Conservation (phyloP, 1,140 invertebrate genomes). For the Rhopalosiphum maidis region DNA sequence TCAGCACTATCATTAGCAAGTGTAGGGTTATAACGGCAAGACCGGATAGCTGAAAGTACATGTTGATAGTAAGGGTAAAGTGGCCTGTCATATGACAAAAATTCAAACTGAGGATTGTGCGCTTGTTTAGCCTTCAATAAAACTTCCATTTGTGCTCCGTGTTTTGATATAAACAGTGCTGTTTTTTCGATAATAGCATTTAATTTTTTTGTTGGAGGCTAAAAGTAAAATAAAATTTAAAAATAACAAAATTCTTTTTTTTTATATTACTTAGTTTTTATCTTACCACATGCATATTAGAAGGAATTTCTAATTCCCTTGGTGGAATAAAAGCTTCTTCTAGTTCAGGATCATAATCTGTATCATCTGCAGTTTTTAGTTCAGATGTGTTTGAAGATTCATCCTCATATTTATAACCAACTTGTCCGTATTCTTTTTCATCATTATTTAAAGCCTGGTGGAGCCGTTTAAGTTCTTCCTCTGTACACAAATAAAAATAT, state of each 20-base stretch:
- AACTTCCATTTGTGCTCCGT: slow-evolving; percentile 98
- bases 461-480: slow-evolving; percentile 89
- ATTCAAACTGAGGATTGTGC: slow-evolving; percentile 91
- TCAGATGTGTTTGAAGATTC: slow-evolving; percentile 62
- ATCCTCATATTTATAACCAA: slow-evolving; percentile 79
- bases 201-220: slow-evolving; percentile 92
- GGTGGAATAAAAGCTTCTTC: slow-evolving; percentile 78
- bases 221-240: slow-evolving; percentile 62
- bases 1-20: slow-evolving; percentile 59
- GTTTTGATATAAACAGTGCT: slow-evolving; percentile 88
- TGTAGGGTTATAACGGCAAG: slow-evolving; percentile 71
- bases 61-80: slow-evolving; percentile 92
- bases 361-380: slow-evolving; percentile 59
- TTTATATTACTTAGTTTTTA: background rate
- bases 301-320: slow-evolving; percentile 74
- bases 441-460: slow-evolving; percentile 73
- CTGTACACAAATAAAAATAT: slow-evolving; percentile 64
- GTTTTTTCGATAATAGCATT: slow-evolving; percentile 97
- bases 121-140: slow-evolving; percentile 96
- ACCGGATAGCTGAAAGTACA: slow-evolving; percentile 81
- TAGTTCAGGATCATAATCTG: slow-evolving; percentile 66
- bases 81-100: slow-evolving; percentile 84
- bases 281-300: slow-evolving; percentile 76
- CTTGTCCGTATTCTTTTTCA: slow-evolving; percentile 77
- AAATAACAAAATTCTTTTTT: background rate